phyloP scores from a whole-genome alignment of 2,888 invertebrate species.

The Cabera pusaria region DNA sequence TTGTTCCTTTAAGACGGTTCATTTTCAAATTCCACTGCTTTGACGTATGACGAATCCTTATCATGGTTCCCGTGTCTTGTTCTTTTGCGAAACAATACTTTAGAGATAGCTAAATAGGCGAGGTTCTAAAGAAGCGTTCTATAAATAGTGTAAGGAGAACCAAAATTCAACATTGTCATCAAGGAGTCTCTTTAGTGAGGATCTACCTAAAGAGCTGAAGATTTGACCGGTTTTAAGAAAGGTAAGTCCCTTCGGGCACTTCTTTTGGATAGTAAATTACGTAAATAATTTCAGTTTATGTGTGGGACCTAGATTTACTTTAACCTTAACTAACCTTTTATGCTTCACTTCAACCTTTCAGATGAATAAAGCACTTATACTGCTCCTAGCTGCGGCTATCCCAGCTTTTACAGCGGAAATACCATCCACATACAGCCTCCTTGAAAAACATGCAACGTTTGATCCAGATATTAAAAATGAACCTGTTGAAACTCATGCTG shows the following conservation, averaged over 20 bases:
- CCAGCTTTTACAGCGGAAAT: constrained; percentile 56
- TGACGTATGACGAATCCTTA: constrained; percentile 67
- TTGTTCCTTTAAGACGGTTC: constrained; percentile 5
- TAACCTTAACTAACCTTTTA: too few species aligned
- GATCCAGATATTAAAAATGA: constrained; percentile 51
- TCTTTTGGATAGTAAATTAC: too few species aligned
- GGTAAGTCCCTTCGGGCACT: too few species aligned
- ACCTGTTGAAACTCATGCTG: constrained; percentile 42
- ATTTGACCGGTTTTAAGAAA: too few species aligned
- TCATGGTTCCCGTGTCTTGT: constrained; percentile 27
- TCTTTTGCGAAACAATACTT: constrained; percentile 63
- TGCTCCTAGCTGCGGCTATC: constrained; percentile 42
- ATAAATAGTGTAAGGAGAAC: constrained; percentile 53
- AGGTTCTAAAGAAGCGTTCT: constrained; percentile 37
- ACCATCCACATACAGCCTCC: constrained; percentile 42
- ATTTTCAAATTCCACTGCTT: constrained; percentile 54
- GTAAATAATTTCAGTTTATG: too few species aligned
- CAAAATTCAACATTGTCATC: constrained; percentile 42
- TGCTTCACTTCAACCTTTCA: too few species aligned
- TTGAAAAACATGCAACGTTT: constrained; percentile 52
- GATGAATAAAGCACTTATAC: constrained; percentile 52
- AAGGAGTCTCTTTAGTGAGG: constrained; percentile 32
- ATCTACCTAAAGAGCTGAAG: too few species aligned
- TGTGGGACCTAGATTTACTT: too few species aligned
- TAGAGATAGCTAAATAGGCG: too few species aligned